A percentile compares a stretch with the other conserved stretches of the same genome.
These are phyloP conservation scores for Drosophila lacicola DNA, from an alignment of 2,888 invertebrate species.

Conservation along the genomic window DNA sequence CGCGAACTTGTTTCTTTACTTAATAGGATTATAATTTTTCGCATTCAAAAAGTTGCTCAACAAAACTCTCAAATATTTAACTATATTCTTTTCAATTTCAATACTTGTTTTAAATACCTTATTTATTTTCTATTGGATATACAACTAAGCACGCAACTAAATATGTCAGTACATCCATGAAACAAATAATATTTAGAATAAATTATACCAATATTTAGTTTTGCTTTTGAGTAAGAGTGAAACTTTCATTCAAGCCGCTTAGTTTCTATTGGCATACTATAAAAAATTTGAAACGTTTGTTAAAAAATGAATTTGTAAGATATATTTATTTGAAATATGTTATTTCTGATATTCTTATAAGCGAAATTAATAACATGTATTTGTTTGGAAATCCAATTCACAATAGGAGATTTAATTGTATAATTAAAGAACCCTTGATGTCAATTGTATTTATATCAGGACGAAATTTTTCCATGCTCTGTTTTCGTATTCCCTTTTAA, in stretches of 20 bases:
- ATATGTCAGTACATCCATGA: constrained; percentile 9
- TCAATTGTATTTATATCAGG: constrained; percentile 36
- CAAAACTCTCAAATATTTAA: constrained; percentile 14
- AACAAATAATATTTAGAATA: neutral
- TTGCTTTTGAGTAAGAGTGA: constrained; percentile 9
- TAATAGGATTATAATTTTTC: constrained; percentile 53
- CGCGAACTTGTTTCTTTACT: constrained; percentile 35
- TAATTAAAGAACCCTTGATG: constrained; percentile 18
- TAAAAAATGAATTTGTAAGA: constrained; percentile 1
- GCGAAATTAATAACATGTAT: constrained; percentile 15
- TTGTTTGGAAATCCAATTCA: constrained; percentile 15
- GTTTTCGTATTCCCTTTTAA: constrained; percentile 26
- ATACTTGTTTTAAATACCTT: constrained; percentile 18
- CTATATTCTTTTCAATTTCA: constrained; percentile 19
- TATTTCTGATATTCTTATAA: constrained; percentile 11
- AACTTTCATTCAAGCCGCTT: constrained; percentile 1
- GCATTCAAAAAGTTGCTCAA: constrained; percentile 24
- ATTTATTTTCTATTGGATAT: constrained; percentile 23
- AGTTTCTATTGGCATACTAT: constrained; percentile 16
- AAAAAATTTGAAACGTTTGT: constrained; percentile 4
- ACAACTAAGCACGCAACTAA: constrained; percentile 36
- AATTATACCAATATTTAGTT: neutral
- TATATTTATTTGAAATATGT: constrained; percentile 1
- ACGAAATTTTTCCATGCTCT: constrained; percentile 11
- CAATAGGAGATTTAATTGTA: constrained; percentile 26